Evolutionary conservation across 2,113 vertebrate species (phyloP).

Genomic region (Neogobius melanostomus): DNA sequence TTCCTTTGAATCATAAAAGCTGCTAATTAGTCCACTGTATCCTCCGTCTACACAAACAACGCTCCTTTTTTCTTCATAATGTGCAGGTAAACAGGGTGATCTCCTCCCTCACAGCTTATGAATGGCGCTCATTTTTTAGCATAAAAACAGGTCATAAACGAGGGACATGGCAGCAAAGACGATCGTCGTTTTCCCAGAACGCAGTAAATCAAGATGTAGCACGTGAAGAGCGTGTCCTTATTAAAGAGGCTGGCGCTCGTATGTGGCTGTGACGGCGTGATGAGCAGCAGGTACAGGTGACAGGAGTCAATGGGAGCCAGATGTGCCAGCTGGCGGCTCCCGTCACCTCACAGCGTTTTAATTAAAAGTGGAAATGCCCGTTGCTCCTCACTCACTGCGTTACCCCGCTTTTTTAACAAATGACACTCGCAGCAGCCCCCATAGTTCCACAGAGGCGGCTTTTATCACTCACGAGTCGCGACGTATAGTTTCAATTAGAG

Average conservation of each 20-base stretch:
- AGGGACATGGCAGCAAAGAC: neutral
- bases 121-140: too few species aligned
- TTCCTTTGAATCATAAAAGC: too few species aligned
- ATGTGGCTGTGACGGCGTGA: neutral
- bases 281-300: conserved; percentile 13
- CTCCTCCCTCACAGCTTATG: too few species aligned
- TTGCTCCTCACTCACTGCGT: neutral
- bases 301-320: conserved; percentile 10
- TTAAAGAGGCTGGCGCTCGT: neutral
- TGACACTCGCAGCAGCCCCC: neutral
- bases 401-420: neutral
- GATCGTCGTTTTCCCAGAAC: neutral
- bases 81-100: too few species aligned
- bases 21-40: too few species aligned
- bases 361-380: neutral
- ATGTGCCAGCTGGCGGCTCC: conserved; percentile 1
- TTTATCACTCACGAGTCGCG: neutral
- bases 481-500: neutral
- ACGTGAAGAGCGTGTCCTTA: neutral
- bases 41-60: too few species aligned
- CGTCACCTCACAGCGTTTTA: neutral
- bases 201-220: neutral
- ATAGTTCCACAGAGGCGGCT: neutral
- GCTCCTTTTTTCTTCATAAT: too few species aligned
- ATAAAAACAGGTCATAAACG: neutral